Base-by-base conservation (phyloP, 1,140 invertebrate genomes). In the Zeugodacus cucurbitae region DNA sequence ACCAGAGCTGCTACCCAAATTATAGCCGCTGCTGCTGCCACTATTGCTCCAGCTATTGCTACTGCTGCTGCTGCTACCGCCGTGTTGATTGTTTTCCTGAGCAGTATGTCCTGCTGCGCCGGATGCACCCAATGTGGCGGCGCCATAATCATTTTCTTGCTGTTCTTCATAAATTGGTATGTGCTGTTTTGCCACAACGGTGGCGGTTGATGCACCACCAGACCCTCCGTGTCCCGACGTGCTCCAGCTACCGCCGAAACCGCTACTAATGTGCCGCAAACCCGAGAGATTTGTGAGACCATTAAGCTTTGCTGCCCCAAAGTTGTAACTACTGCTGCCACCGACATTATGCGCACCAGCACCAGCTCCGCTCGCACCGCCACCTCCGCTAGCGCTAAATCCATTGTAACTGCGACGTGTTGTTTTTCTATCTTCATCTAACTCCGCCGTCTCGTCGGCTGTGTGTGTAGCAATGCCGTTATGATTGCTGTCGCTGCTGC, bases 81-180 rank as follows among this genome's bases (percentile, higher is more conserved):
- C 87, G 90, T 82, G 89, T 70, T 89, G 88, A 86, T 85, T 58
- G 67, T 58, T 89, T 89, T 78, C 82, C n/a, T 54, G 10, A 70
- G 10, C 67, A 78, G 4, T 34, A 11, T 88, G 58, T 64, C 87
- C 87, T 54, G 62, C 32, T 54, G 41, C 59, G 64, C 88, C 88
- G 62, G 41, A 67, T 58, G 59, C 26, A 14, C 87, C 87, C 64
- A 57, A 54, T 44, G 67, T 54, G 48, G 86, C 87, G 44, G 67
- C 86, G 48, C 57, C 88, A 37, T 90, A 91, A 22, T 91, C 90
- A 87, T 93, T 91, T 90, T 93, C 92, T 82, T 93, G 90, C 89
- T 93, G 91, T 86, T 93, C 92, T 89, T 93, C 92, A 87, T 93
- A 93, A 90, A 93, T 93, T 59, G 92, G 92, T 90, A 91, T 93